Percentiles rank a stretch among this genome's conserved stretches.
Evolutionary conservation across 2,113 vertebrate species (phyloP).

Genomic region (Clarias batrachus): DNA sequence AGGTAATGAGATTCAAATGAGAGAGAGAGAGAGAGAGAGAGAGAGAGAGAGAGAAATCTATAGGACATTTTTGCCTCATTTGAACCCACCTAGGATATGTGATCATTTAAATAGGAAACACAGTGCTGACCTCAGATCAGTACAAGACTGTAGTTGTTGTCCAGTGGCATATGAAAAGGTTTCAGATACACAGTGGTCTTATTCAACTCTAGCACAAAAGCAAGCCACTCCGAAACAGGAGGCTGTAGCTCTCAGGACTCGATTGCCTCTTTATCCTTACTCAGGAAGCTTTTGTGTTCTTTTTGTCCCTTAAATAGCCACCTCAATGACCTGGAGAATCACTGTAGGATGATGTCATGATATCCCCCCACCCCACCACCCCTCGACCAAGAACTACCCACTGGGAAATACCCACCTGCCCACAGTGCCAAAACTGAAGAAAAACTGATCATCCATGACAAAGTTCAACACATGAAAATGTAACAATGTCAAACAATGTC

Average conservation of each 20-base stretch:
- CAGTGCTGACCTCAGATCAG: slow-evolving; percentile 31
- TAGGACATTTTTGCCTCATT: background rate
- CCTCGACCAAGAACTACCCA: too few species aligned
- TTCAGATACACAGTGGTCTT: slow-evolving; percentile 44
- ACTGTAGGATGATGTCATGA: slow-evolving; percentile 18
- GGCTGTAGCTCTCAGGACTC: slow-evolving; percentile 36
- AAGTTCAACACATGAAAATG: background rate
- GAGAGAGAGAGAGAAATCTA: background rate
- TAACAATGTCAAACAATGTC: background rate
- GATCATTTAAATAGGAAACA: slow-evolving; percentile 12
- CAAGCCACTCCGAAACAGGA: slow-evolving; percentile 22
- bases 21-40: background rate
- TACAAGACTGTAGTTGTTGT: slow-evolving; percentile 42
- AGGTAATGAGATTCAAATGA: background rate
- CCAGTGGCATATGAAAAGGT: slow-evolving; percentile 29
- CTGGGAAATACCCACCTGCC: background rate
- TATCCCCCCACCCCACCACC: background rate
- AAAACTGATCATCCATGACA: background rate
- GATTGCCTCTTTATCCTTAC: slow-evolving; percentile 45
- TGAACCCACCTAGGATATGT: background rate
- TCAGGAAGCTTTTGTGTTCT: slow-evolving; percentile 20
- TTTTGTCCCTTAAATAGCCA: background rate
- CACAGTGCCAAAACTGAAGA: background rate
- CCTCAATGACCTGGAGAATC: slow-evolving; percentile 19
- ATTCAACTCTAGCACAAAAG: slow-evolving; percentile 54